Conservation (phyloP, 53 echinoderm and acorn worm genomes). For the Luidia sarsii region DNA sequence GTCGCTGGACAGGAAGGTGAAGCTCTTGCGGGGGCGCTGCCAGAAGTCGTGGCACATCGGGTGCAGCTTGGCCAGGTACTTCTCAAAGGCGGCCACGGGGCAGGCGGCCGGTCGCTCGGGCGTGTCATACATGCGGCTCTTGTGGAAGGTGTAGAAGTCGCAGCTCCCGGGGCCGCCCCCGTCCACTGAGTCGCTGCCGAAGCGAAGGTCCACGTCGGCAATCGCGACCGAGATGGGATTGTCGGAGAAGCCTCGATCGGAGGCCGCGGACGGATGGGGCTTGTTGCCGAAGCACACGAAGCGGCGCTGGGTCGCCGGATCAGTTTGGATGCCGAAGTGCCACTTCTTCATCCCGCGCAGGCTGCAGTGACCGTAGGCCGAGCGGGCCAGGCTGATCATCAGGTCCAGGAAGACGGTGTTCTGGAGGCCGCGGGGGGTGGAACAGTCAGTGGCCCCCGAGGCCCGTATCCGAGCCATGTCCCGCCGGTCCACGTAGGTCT, state of each 20-base stretch:
- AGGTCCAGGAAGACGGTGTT: conserved; percentile 38
- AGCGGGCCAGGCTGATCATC: conserved; percentile 26
- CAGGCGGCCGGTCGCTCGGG: conserved; percentile 46
- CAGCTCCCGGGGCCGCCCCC: conserved; percentile 22
- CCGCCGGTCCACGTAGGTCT: conserved; percentile 4
- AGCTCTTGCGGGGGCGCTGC: conserved; percentile 46
- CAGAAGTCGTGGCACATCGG: conserved; percentile 36
- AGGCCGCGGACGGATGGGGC: not conserved
- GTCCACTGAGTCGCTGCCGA: not conserved
- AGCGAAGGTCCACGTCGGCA: not conserved
- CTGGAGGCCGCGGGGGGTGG: conserved; percentile 36
- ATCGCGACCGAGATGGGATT: no score
- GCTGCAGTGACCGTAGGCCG: conserved; percentile 18
- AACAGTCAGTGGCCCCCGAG: conserved; percentile 33
- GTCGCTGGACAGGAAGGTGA: not conserved
- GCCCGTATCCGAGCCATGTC: conserved; percentile 53
- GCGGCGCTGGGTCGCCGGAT: not conserved
- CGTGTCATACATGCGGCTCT: conserved; percentile 44
- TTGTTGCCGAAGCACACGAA: conserved; percentile 35
- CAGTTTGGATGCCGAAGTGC: conserved; percentile 14
- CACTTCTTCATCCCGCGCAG: conserved; percentile 40
- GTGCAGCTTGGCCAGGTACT: conserved; percentile 37
- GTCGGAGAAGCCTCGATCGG: not conserved
- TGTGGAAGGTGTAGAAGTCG: not conserved
- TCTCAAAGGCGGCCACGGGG: conserved; percentile 44